Percentiles rank a stretch among this genome's conserved stretches.
These are phyloP conservation scores for Turnix velox DNA, from an alignment of 2,113 vertebrate genomes.

Conservation along the genomic window DNA sequence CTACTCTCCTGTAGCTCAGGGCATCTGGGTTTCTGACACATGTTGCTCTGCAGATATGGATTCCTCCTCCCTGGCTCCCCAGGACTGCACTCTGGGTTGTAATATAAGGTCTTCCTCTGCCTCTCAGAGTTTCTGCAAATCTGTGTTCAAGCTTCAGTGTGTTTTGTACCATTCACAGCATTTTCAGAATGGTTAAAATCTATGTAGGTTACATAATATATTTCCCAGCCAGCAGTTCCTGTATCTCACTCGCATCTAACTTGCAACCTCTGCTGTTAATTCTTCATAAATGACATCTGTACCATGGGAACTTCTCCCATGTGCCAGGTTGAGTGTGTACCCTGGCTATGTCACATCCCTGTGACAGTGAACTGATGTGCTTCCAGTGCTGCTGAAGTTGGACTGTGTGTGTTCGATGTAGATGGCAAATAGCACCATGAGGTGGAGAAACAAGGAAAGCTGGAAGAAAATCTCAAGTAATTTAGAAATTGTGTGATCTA, in stretches of 20 bases:
- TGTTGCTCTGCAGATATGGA: accelerated
- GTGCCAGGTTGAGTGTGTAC: accelerated
- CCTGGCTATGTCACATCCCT: not conserved
- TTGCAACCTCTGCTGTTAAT: accelerated
- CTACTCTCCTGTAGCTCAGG: not conserved
- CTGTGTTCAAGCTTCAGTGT: accelerated
- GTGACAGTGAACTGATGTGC: accelerated
- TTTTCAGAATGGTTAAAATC: not conserved
- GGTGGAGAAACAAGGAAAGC: not conserved
- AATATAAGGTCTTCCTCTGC: not conserved
- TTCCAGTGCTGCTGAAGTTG: not conserved
- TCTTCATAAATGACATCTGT: not conserved
- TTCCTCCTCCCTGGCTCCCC: not conserved
- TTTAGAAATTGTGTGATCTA: not conserved
- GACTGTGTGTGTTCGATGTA: not conserved
- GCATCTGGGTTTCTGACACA: not conserved
- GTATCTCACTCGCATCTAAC: not conserved
- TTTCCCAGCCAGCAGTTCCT: not conserved
- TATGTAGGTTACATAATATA: not conserved
- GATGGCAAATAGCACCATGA: not conserved
- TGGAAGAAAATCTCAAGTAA: not conserved
- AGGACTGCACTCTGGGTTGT: not conserved
- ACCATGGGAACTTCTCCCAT: not conserved
- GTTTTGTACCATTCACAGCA: not conserved
- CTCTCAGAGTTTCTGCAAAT: not conserved